phyloP scores from a whole-genome alignment of 2,113 vertebrate genomes.

The Anseranas semipalmata region DNA sequence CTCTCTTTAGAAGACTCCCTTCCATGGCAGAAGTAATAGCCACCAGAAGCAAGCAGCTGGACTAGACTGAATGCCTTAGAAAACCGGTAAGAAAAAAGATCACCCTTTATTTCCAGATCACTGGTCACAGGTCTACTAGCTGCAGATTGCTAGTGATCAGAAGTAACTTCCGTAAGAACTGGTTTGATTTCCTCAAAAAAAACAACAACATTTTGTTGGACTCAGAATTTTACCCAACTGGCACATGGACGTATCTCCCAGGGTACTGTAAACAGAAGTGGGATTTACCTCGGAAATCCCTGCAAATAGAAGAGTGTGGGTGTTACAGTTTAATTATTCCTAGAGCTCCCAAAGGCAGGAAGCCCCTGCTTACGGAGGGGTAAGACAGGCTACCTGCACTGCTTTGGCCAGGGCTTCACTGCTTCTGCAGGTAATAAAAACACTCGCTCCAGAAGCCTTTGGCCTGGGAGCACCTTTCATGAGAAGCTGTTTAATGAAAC shows the following conservation, averaged over 20 bases:
- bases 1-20: background rate
- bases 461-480: background rate
- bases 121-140: background rate
- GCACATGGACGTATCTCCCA: background rate
- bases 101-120: background rate
- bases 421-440: background rate
- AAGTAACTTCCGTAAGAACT: background rate
- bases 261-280: background rate
- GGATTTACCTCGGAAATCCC: background rate
- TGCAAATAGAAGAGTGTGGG: background rate
- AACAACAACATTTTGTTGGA: background rate
- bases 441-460: background rate
- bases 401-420: rapidly evolving
- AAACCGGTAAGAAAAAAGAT: background rate
- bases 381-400: background rate
- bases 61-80: background rate
- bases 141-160: background rate
- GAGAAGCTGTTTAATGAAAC: background rate
- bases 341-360: background rate
- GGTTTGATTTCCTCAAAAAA: background rate
- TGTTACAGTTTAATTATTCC: background rate
- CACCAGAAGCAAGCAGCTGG: background rate
- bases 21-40: background rate
- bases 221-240: background rate
- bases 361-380: rapidly evolving